These are phyloP conservation scores for Podarcis raffonei DNA, from an alignment of 2,113 vertebrate genomes.

Conservation along the genomic window DNA sequence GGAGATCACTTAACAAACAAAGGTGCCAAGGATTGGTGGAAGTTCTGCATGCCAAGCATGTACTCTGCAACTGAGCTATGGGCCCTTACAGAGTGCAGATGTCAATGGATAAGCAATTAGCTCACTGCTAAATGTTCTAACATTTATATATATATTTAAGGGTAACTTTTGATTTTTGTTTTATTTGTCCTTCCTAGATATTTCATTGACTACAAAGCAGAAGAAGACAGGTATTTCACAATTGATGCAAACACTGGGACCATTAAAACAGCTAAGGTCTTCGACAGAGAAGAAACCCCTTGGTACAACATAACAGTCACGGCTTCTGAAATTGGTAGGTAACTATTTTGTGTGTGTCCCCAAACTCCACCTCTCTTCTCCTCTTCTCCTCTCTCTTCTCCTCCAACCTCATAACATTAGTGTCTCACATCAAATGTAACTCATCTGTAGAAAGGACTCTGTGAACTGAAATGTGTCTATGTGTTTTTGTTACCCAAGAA, in stretches of 20 bases:
- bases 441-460: no score
- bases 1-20: background rate
- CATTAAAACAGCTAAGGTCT: conserved; percentile 85
- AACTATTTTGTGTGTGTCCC: background rate
- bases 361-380: no score
- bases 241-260: conserved; percentile 87
- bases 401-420: no score
- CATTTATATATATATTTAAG: background rate
- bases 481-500: no score
- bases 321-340: conserved; percentile 93
- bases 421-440: no score
- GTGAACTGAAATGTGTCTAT: no score
- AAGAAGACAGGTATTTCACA: conserved; percentile 84
- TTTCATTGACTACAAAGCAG: conserved; percentile 82
- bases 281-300: conserved; percentile 90
- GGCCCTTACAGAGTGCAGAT: background rate
- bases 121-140: background rate
- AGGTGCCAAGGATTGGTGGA: background rate
- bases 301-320: conserved; percentile 95
- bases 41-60: background rate
- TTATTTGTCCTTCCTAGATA: conserved; percentile 80
- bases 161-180: conserved; percentile 13
- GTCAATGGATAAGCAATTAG: background rate
- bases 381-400: no score
- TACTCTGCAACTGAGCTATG: background rate